A percentile compares a stretch with the other conserved stretches of the same genome.
phyloP scores from a whole-genome alignment of 2,888 invertebrate genomes.

The Scaptomyza caliginosa region DNA sequence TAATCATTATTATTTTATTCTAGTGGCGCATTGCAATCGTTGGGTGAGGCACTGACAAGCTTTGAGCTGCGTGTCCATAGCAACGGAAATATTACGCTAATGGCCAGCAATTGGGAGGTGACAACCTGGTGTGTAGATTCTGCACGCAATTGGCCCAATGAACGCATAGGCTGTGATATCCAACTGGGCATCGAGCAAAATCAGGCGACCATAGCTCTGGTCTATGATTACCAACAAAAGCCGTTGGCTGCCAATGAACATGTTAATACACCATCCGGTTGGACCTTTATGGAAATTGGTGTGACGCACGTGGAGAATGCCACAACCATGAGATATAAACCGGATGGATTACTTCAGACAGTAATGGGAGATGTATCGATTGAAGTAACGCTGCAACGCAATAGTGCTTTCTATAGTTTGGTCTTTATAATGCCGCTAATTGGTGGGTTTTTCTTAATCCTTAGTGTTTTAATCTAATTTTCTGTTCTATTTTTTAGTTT shows the following conservation, averaged over 20 bases:
- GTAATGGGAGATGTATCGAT: constrained; percentile 76
- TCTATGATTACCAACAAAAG: constrained; percentile 49
- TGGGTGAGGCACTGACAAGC: constrained; percentile 47
- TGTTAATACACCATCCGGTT: constrained; percentile 77
- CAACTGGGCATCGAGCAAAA: constrained; percentile 65
- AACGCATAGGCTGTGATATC: constrained; percentile 77
- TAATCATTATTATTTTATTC: neutral
- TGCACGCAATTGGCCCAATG: constrained; percentile 81
- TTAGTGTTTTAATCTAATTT: neutral
- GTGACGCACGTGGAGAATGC: constrained; percentile 62
- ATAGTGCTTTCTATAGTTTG: constrained; percentile 75
- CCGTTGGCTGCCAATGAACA: constrained; percentile 67
- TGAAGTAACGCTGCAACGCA: constrained; percentile 74
- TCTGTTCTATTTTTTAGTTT: constrained; percentile 54
- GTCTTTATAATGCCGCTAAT: constrained; percentile 79
- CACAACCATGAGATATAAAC: constrained; percentile 54
- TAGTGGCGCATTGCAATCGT: constrained; percentile 70
- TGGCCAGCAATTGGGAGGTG: constrained; percentile 68
- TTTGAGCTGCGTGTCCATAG: constrained; percentile 63
- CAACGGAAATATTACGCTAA: constrained; percentile 72
- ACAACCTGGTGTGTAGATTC: constrained; percentile 80
- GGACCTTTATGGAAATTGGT: constrained; percentile 71
- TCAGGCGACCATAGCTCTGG: constrained; percentile 40
- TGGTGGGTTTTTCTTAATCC: constrained; percentile 54
- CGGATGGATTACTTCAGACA: constrained; percentile 59